phyloP scores from a whole-genome alignment of 2,113 vertebrate genomes.

The Cichladusa arquata region DNA sequence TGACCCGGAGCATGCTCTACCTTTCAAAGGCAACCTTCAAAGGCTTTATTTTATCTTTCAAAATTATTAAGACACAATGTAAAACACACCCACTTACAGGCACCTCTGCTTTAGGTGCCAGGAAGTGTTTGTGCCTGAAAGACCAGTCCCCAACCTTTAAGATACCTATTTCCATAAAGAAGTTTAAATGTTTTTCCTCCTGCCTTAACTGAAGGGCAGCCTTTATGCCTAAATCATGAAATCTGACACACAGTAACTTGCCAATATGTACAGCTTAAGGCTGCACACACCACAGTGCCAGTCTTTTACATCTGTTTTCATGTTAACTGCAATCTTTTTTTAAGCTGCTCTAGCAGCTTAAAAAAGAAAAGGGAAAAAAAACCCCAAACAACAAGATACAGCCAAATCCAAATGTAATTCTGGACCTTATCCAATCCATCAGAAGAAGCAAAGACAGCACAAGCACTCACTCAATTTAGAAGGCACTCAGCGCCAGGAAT shows the following conservation, averaged over 20 bases:
- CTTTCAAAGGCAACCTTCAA: background rate
- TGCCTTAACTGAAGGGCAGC: background rate
- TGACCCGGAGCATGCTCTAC: fast-evolving
- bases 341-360: background rate
- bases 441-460: background rate
- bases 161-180: background rate
- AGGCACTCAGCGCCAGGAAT: background rate
- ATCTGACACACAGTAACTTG: background rate
- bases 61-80: background rate
- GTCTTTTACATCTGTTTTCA: constrained; percentile 12
- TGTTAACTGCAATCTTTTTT: background rate
- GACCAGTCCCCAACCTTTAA: background rate
- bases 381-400: background rate
- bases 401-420: background rate
- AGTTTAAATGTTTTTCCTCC: background rate
- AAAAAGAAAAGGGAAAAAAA: background rate
- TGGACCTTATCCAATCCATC: background rate
- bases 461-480: background rate
- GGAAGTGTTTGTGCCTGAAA: background rate
- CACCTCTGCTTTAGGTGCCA: background rate
- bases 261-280: background rate
- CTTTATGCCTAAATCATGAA: background rate
- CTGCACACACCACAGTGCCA: background rate
- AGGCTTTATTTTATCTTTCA: background rate
- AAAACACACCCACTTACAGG: background rate